phyloP scores from a whole-genome alignment of 1,140 invertebrate genomes.

The Anadara kagoshimensis region DNA sequence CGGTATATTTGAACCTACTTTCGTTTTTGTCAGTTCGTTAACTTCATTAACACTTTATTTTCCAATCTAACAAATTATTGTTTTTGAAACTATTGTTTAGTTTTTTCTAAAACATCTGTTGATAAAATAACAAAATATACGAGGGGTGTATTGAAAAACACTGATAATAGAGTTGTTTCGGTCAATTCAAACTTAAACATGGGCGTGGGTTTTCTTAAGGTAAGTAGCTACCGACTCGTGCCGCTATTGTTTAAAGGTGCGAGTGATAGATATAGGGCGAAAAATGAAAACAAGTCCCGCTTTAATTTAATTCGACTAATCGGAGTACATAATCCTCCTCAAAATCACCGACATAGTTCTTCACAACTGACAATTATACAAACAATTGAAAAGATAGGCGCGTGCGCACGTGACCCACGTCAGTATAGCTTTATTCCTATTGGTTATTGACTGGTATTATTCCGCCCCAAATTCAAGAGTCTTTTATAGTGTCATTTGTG shows the following conservation, averaged over 20 bases:
- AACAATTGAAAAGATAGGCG: constrained; percentile 19
- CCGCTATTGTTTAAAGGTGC: constrained; percentile 27
- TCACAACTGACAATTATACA: too few species aligned
- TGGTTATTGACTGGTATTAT: constrained; percentile 22
- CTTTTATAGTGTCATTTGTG: constrained; percentile 33
- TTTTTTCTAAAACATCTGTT: too few species aligned
- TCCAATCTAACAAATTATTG: too few species aligned
- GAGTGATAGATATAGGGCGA: neutral
- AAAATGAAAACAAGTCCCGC: constrained; percentile 9
- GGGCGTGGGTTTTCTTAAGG: constrained; percentile 20
- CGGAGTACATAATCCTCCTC: neutral
- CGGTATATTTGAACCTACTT: too few species aligned
- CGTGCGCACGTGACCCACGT: constrained; percentile 38
- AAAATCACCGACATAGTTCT: too few species aligned
- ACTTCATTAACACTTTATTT: too few species aligned
- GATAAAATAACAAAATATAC: too few species aligned
- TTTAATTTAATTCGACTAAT: constrained; percentile 21
- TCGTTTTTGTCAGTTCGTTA: too few species aligned
- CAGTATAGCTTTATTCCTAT: constrained; percentile 27
- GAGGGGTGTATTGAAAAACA: too few species aligned
- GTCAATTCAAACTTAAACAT: neutral
- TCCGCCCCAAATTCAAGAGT: constrained; percentile 36
- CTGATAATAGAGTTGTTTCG: too few species aligned
- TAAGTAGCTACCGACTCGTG: constrained; percentile 18
- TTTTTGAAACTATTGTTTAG: too few species aligned